Evolutionary conservation across 2,888 invertebrate species (phyloP).

Genomic region (Acronicta psi): DNA sequence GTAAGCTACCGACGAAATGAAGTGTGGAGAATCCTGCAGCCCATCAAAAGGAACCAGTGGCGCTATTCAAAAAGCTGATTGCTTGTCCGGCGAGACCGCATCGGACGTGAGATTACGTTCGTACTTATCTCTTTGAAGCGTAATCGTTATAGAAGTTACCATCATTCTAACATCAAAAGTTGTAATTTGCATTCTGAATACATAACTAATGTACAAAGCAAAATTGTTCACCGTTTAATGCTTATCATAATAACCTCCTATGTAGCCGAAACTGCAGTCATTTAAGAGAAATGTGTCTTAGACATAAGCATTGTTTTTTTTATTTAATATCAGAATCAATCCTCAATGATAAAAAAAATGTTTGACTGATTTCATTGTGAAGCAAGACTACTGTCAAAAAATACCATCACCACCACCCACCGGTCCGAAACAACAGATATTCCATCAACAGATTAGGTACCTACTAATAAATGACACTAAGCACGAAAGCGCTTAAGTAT

Average conservation of each 20-base stretch:
- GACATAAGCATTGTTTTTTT: too few species aligned
- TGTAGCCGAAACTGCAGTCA: too few species aligned
- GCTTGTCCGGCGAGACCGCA: conserved; percentile 63
- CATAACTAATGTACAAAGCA: conserved; percentile 21
- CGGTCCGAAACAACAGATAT: neutral
- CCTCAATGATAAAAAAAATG: too few species aligned
- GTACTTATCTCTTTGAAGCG: conserved; percentile 68
- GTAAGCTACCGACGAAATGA: conserved; percentile 80
- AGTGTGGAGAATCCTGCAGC: conserved; percentile 82
- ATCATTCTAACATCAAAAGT: conserved; percentile 57
- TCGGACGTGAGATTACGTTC: conserved; percentile 62
- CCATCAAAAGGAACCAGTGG: conserved; percentile 73
- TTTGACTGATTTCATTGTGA: too few species aligned
- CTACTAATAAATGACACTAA: neutral
- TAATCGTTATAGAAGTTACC: conserved; percentile 64
- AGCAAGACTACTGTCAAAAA: too few species aligned
- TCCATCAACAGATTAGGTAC: too few species aligned
- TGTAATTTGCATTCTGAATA: conserved; percentile 59
- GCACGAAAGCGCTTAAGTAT: neutral
- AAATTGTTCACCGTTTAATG: conserved; percentile 13
- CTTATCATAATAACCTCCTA: neutral
- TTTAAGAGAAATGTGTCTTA: too few species aligned
- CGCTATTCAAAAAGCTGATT: conserved; percentile 82
- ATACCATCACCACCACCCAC: neutral
- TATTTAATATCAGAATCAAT: too few species aligned